Base-by-base conservation (phyloP, 2,888 invertebrate species). In the Andrena bicolor region DNA sequence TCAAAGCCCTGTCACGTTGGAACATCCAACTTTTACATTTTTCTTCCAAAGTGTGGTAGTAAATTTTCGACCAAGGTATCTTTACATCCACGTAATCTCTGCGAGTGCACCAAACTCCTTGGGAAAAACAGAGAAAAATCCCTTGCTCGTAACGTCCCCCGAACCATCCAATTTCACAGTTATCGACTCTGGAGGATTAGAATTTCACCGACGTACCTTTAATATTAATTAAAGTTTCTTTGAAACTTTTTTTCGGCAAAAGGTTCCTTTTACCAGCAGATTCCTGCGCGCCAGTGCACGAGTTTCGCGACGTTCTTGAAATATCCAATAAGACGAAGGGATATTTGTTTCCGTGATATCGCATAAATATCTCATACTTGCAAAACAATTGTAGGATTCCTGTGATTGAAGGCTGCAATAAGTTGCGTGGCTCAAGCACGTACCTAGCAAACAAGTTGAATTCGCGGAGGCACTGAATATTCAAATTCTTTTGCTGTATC, bases 311-410 rank as follows among this genome's bases (percentile, higher is more conserved):
- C 53, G 53, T 49, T 23, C 20, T 10, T 41, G 16, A 51, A 65
- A 48, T 26, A 16, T 30, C n/a, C 51, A 10, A 53, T 30, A 16
- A 30, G 56, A 48, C 41, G 56, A 26, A 20, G 20, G 32, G 41
- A 26, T 16, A 2, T 75, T 71, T 66, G 16, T 26, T 20, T 20
- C 20, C 53, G 66, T 61, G 66, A 61, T 32, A 32, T 71, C 51
- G 66, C 69, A 69, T 70, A 78, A 78, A 74, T 53, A 48, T 13
- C 2, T 3, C 41, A 23, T 58, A 60, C 53, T 60, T 35, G 26
- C 28, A 20, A 20, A n/a, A 49, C 20, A 60, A 32, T 23, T 3
- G 16, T 20, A 16, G 16, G 48, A 70, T 66, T 49, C 23, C n/a
- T 23, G 20, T 53, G 26, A 13, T 32, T 8, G 32, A 35, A 30